These are phyloP conservation scores for Geococcyx californianus DNA, from an alignment of 2,113 vertebrate species.

Conservation along the genomic window DNA sequence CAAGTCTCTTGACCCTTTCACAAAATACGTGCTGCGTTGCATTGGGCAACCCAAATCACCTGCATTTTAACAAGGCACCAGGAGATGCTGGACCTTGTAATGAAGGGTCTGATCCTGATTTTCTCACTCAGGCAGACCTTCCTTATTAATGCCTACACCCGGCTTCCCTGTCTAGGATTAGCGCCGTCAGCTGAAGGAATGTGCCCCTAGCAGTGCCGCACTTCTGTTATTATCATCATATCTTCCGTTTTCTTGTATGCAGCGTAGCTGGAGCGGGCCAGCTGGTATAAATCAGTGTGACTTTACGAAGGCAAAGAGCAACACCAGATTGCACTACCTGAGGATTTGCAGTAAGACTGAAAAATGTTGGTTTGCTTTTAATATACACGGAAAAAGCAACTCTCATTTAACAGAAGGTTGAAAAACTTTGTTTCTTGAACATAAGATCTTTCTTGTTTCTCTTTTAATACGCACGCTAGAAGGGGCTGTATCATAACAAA, in stretches of 20 bases:
- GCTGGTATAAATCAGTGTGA: slow-evolving; percentile 5
- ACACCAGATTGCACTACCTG: background rate
- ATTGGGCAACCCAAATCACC: background rate
- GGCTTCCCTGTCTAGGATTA: background rate
- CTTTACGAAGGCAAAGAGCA: slow-evolving; percentile 4
- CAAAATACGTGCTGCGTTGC: background rate
- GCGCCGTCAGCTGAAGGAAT: slow-evolving; percentile 1
- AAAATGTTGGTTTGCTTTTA: background rate
- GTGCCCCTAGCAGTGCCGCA: background rate
- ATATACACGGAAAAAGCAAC: background rate
- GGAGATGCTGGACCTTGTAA: background rate
- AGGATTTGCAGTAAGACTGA: background rate
- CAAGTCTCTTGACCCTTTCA: background rate
- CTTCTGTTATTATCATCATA: slow-evolving; percentile 11
- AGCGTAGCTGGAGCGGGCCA: background rate
- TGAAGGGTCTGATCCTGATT: background rate
- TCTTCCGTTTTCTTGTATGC: background rate
- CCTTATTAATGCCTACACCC: background rate
- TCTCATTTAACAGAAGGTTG: background rate
- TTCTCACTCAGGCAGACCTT: background rate
- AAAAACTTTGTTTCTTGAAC: background rate
- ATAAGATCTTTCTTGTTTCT: background rate
- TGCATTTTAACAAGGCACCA: background rate
- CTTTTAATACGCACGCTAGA: background rate
- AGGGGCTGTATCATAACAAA: background rate